Percentiles rank a stretch among this genome's conserved stretches.
These are phyloP conservation scores for Chelonia mydas DNA, from an alignment of 2,797 vertebrate species.

Conservation along the genomic window DNA sequence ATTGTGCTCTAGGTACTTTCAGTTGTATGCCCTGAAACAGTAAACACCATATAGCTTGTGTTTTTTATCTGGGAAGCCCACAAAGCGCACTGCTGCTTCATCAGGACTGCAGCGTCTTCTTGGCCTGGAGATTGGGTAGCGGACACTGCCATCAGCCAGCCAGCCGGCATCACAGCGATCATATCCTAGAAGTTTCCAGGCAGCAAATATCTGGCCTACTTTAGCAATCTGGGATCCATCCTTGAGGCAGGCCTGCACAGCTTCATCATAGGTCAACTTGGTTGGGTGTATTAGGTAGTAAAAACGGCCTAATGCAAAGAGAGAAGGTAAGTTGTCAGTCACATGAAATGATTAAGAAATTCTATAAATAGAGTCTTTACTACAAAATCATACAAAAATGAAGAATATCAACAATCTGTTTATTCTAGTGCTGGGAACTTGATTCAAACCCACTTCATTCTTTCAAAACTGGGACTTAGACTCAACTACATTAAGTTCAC, in stretches of 20 bases:
- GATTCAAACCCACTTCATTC: not conserved
- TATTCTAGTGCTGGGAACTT: not conserved
- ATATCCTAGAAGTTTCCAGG: constrained; percentile 93
- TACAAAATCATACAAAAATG: rapidly evolving
- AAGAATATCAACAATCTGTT: not conserved
- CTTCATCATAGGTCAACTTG: constrained; percentile 91
- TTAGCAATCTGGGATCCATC: constrained; percentile 92
- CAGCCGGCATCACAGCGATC: constrained; percentile 96
- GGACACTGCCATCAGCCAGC: constrained; percentile 95
- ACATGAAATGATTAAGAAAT: rapidly evolving
- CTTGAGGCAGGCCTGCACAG: constrained; percentile 88
- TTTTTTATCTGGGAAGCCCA: constrained; percentile 92
- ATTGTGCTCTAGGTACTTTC: constrained; percentile 66
- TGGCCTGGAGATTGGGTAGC: constrained; percentile 94
- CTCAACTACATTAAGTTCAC: not conserved
- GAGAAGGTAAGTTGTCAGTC: rapidly evolving
- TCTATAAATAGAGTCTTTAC: rapidly evolving
- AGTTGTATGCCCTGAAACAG: constrained; percentile 88
- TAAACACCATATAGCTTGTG: constrained; percentile 95
- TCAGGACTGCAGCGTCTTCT: constrained; percentile 94
- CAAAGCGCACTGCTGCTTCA: constrained; percentile 91
- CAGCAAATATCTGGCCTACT: constrained; percentile 93
- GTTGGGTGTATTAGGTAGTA: constrained; percentile 93
- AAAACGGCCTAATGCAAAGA: constrained; percentile 84
- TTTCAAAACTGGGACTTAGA: not conserved